Base-by-base conservation (phyloP, 1,140 invertebrate genomes). In the Drosophila triauraria region DNA sequence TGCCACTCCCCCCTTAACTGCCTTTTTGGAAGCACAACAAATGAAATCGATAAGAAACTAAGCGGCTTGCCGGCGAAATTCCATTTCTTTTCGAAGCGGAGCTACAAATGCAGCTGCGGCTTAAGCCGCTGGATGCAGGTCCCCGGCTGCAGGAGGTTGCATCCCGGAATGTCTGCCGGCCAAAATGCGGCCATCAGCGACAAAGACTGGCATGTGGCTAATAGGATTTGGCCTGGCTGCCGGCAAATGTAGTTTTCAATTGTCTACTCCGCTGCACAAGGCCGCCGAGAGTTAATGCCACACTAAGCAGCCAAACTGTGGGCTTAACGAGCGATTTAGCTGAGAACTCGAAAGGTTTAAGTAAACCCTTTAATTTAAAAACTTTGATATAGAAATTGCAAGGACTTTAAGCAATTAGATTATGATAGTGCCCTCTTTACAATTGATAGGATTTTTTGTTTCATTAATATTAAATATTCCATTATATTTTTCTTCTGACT, bases 201-300 rank as follows among this genome's bases (percentile, higher is more conserved):
- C 64, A 71, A 67, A 77, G 77, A 88, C 57, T 80, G 83, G 77
- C 84, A 80, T 83, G 83, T 83, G 76, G 83, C 83, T 87, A 87
- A 87, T 87, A 88, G 83, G 83, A 87, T 87, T 87, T 87, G 60
- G 60, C 72, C 48, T 61, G 76, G 69, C 46, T 48, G 63, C 62
- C 27, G 63, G 67, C 27, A 54, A 70, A 70, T 70, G 63, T 53
- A 42, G 42, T 75, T 75, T 75, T 74, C 79, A 80, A 87, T 86
- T 87, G 79, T 80, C 81, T 72, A 83, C 75, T 87, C 59, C 30
- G 67, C 25, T 86, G 80, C 79, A 79, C 82, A 86, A 78, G 82
- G 61, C 79, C 53, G 40, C 48, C 63, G 78, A 60, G 68, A 76
- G 54, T 67, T 85, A 63, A 82, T 82, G 69, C 84, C 64, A 75